Percentiles rank a stretch among this genome's conserved stretches.
These are phyloP conservation scores for Achroia grisella DNA, from an alignment of 1,140 invertebrate genomes.

Conservation along the genomic window DNA sequence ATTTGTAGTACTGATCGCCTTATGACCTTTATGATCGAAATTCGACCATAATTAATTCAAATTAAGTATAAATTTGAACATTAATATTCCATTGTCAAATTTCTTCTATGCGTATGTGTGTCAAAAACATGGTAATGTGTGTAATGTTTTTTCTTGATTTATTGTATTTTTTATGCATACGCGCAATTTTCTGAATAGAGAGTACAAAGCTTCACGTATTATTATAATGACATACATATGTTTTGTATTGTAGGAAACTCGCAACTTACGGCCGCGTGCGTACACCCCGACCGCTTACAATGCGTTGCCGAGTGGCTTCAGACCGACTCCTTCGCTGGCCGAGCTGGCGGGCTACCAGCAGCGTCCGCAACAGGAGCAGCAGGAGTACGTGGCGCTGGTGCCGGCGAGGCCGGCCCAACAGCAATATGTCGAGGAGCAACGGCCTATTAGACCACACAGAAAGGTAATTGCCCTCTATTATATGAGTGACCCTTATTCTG, in stretches of 20 bases:
- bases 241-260: slow-evolving; percentile 39
- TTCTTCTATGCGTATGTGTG: no score
- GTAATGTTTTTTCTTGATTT: no score
- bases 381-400: slow-evolving; percentile 30
- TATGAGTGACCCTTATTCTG: not conserved
- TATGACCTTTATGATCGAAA: no score
- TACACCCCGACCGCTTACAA: slow-evolving; percentile 53
- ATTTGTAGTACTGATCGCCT: no score
- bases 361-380: slow-evolving; percentile 24
- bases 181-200: no score
- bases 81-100: no score
- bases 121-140: no score
- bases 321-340: slow-evolving; percentile 57
- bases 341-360: slow-evolving; percentile 57
- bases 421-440: slow-evolving; percentile 36
- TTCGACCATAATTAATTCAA: no score
- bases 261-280: slow-evolving; percentile 55
- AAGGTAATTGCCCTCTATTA: slow-evolving; percentile 28
- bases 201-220: no score
- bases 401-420: slow-evolving; percentile 28
- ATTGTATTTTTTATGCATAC: no score
- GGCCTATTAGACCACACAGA: slow-evolving; percentile 37
- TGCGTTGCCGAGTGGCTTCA: slow-evolving; percentile 51
- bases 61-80: no score
- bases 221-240: no score